phyloP scores from a whole-genome alignment of 2,113 vertebrate species.

The crab-eating macaque (Macaca fascicularis) region T2T-MFA8v1.1 NC_088378.1:127095501-127096000 shows the following conservation, averaged over 20 bases:
- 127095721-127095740: not conserved
- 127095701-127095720: not conserved
- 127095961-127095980: not conserved
- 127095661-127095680: not conserved
- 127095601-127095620: not conserved
- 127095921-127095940: not conserved
- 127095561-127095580: not conserved
- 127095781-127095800: slow-evolving; percentile 11
- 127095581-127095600: not conserved
- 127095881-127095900: slow-evolving; percentile 38
- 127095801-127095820: not conserved
- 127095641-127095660: slow-evolving; percentile 14
- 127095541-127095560: not conserved
- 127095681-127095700: not conserved
- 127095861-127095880: not conserved
- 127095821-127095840: slow-evolving; percentile 21
- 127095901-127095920: slow-evolving; percentile 30
- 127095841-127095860: not conserved
- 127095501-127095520: not conserved
- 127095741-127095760: not conserved
- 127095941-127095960: not conserved
- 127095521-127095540: not conserved
- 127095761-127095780: not conserved
- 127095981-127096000: slow-evolving; percentile 37
- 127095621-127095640: slow-evolving; percentile 31